A percentile compares a stretch with the other conserved stretches of the same genome.
These are phyloP conservation scores for Leucoraja ocellata DNA, from an alignment of 2,797 vertebrate genomes.

Conservation along the genomic window DNA sequence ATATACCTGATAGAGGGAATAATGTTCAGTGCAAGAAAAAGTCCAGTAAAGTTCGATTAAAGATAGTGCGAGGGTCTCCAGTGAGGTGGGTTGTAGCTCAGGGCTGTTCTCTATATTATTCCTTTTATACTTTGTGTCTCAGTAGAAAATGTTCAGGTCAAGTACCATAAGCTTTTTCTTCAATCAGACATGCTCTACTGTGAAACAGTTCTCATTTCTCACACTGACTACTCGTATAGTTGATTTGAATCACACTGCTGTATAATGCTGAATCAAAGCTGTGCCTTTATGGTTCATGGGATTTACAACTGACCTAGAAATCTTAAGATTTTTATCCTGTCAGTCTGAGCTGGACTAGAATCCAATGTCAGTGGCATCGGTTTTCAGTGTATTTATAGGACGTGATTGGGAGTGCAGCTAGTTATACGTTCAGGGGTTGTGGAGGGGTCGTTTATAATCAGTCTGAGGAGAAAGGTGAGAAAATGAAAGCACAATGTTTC, in stretches of 20 bases:
- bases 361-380: neutral
- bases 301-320: neutral
- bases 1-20: no score
- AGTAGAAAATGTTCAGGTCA: neutral
- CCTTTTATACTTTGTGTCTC: neutral
- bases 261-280: neutral
- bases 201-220: neutral
- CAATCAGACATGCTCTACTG: neutral
- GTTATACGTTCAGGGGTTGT: neutral
- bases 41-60: no score
- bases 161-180: neutral
- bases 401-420: neutral
- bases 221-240: neutral
- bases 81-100: no score
- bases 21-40: no score
- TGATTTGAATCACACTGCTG: neutral
- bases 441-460: neutral
- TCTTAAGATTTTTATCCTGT: neutral
- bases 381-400: neutral
- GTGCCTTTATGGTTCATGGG: neutral
- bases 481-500: neutral
- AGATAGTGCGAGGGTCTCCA: no score
- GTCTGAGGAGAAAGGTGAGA: no score
- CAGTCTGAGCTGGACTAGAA: neutral
- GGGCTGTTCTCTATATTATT: neutral